Conservation (phyloP, 2,888 invertebrate species). For the Dexiosoma caninum region DNA sequence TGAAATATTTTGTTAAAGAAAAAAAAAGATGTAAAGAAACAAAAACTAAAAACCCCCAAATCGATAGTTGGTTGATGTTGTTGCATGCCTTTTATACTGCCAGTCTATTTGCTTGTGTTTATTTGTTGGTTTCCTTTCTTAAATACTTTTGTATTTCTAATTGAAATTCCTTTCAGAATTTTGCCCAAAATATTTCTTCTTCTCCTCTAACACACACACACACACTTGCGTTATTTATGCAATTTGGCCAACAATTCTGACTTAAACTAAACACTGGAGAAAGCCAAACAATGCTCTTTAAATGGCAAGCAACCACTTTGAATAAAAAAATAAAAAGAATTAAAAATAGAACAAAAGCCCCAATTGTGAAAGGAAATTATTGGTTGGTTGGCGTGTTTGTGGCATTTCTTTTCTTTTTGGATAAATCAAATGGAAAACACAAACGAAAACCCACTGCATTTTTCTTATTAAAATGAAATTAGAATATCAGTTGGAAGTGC, state of each 20-base stretch:
- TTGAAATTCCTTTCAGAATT: conserved; percentile 57
- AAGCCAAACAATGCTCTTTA: conserved; percentile 52
- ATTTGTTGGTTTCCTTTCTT: neutral
- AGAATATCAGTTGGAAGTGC: neutral
- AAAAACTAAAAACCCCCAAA: neutral
- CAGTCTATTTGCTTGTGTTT: neutral
- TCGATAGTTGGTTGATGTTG: conserved; percentile 23
- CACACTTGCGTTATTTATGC: conserved; percentile 24
- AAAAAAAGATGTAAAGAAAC: neutral
- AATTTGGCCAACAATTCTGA: conserved; percentile 18
- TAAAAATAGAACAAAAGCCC: neutral
- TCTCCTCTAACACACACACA: neutral
- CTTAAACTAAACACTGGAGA: conserved; percentile 6
- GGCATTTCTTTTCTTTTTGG: conserved; percentile 20
- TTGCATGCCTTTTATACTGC: neutral
- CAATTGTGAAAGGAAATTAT: conserved; percentile 20
- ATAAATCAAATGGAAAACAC: neutral
- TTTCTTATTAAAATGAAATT: conserved; percentile 13
- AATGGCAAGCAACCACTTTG: conserved; percentile 53
- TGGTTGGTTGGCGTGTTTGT: conserved; percentile 40
- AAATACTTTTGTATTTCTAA: conserved; percentile 50
- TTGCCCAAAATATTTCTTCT: conserved; percentile 8
- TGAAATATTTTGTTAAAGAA: conserved; percentile 6
- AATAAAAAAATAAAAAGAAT: conserved; percentile 13
- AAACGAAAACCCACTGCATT: neutral